These are phyloP conservation scores for Drosophila nigricruria DNA, from an alignment of 2,888 invertebrate genomes.

Conservation along the genomic window DNA sequence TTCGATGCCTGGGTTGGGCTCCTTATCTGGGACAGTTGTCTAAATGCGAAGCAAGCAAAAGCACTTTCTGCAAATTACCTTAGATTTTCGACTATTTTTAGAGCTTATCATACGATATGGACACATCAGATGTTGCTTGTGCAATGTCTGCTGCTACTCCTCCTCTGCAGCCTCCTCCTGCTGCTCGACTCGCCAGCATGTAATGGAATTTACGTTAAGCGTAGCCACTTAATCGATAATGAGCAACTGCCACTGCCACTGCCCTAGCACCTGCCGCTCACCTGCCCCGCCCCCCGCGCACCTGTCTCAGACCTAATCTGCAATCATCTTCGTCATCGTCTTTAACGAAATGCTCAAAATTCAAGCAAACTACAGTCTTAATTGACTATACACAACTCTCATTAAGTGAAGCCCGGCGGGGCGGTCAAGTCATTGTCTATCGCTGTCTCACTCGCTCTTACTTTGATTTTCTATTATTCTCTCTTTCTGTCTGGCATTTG, in stretches of 20 bases:
- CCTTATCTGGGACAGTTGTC: slow-evolving; percentile 44
- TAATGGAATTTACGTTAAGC: slow-evolving; percentile 69
- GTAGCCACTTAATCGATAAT: slow-evolving; percentile 74
- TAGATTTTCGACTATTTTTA: slow-evolving; percentile 54
- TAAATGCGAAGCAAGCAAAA: slow-evolving; percentile 64
- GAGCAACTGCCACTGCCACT: slow-evolving; percentile 38
- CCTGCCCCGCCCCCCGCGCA: background rate
- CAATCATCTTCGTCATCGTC: slow-evolving; percentile 53
- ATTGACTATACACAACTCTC: slow-evolving; percentile 16
- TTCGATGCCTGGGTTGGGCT: slow-evolving; percentile 32
- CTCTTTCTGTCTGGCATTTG: background rate
- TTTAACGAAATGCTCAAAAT: slow-evolving; percentile 55
- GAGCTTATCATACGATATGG: slow-evolving; percentile 23
- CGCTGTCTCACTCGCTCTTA: background rate
- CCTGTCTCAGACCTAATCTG: background rate
- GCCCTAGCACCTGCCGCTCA: background rate
- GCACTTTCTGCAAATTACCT: slow-evolving; percentile 69
- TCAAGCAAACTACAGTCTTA: slow-evolving; percentile 1
- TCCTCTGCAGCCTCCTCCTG: background rate
- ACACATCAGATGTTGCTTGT: slow-evolving; percentile 20
- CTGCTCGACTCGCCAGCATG: background rate
- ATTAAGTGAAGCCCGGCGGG: slow-evolving; percentile 28
- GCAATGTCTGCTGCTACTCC: slow-evolving; percentile 16
- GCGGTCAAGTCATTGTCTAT: slow-evolving; percentile 2
- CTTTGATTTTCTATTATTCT: too few species aligned